Conservation (phyloP, 2,888 invertebrate genomes). For the Idaea biselata region DNA sequence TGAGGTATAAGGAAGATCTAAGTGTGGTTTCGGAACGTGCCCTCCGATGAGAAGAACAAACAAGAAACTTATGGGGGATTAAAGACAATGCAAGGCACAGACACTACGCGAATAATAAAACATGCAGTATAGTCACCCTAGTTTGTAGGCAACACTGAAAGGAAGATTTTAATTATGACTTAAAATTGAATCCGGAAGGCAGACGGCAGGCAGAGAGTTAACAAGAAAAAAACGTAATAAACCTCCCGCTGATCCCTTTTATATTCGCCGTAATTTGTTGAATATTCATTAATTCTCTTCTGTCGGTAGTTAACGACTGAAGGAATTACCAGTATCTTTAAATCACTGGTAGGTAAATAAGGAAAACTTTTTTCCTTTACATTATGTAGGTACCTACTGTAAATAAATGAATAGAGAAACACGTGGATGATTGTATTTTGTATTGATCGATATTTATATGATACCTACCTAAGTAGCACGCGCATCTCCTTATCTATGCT, state of each 20-base stretch:
- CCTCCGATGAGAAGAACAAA: no score
- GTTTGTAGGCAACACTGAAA: neutral
- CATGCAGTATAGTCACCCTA: neutral
- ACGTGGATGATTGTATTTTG: no score
- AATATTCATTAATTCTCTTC: neutral
- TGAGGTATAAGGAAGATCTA: no score
- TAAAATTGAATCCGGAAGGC: neutral
- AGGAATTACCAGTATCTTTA: neutral
- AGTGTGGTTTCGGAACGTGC: no score
- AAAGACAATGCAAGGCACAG: no score
- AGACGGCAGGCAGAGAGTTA: neutral
- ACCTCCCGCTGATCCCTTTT: neutral
- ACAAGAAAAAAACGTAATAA: neutral
- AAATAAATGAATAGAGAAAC: no score
- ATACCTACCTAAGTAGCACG: no score
- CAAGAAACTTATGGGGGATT: no score
- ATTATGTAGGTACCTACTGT: neutral
- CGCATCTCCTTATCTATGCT: no score
- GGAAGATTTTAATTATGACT: conserved; percentile 1
- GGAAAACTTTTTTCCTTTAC: neutral
- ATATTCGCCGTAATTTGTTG: neutral
- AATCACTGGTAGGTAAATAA: neutral
- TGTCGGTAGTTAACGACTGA: neutral
- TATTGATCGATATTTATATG: no score
- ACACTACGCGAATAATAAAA: neutral